These are phyloP conservation scores for Seira ritae DNA, from an alignment of 2,888 invertebrate genomes.

Conservation along the genomic window DNA sequence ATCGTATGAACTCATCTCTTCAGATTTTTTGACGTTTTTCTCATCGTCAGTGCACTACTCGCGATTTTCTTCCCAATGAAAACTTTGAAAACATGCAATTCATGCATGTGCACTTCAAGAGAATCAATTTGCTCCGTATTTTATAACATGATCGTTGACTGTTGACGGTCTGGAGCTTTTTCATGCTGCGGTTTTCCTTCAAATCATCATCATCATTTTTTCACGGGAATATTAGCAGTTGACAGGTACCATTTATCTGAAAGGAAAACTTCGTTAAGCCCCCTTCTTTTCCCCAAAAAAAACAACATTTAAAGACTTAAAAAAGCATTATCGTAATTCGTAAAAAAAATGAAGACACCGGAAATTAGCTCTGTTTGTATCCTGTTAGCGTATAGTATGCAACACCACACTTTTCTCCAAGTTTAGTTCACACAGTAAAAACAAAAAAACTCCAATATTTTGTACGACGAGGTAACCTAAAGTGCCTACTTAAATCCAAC, in stretches of 20 bases:
- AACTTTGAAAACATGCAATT: conserved; percentile 13
- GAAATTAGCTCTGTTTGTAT: conserved; percentile 48
- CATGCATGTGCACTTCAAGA: conserved; percentile 22
- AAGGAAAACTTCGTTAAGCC: conserved; percentile 34
- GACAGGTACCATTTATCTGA: conserved; percentile 55
- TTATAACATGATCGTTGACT: background rate
- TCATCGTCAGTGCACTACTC: too few species aligned
- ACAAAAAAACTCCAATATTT: background rate
- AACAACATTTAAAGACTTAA: too few species aligned
- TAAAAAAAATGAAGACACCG: conserved; percentile 33
- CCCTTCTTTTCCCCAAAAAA: background rate
- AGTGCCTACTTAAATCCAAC: too few species aligned
- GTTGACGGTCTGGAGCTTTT: background rate
- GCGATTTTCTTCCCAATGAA: too few species aligned
- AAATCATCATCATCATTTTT: conserved; percentile 21
- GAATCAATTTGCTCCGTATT: conserved; percentile 47
- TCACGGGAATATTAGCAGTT: conserved; percentile 41
- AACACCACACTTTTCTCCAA: background rate
- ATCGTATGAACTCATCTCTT: too few species aligned
- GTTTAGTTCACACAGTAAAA: conserved; percentile 22
- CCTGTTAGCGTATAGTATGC: conserved; percentile 18
- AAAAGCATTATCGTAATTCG: too few species aligned
- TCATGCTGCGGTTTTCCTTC: background rate
- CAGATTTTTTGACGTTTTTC: too few species aligned
- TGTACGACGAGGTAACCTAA: too few species aligned